Percentiles rank a stretch among this genome's conserved stretches.
These are phyloP conservation scores for Smittia sp. DNA, from an alignment of 2,888 invertebrate species.

Conservation along the genomic window DNA sequence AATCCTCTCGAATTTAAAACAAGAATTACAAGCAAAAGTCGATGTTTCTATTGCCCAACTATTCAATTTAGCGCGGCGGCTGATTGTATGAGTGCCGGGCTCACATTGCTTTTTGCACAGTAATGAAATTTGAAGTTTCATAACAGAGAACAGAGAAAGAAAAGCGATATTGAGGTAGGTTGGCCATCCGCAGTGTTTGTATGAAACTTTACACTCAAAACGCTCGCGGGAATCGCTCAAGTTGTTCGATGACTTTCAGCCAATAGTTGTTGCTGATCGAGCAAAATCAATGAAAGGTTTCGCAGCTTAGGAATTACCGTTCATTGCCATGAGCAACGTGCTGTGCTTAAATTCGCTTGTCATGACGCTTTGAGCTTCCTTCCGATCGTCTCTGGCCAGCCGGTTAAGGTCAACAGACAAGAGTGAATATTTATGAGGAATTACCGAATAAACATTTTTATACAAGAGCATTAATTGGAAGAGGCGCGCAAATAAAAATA, in stretches of 20 bases:
- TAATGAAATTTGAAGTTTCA: neutral
- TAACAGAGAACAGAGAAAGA: neutral
- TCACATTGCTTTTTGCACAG: neutral
- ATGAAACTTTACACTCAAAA: too few relatives aligned
- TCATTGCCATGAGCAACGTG: too few relatives aligned
- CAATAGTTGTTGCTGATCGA: too few relatives aligned
- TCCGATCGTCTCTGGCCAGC: too few relatives aligned
- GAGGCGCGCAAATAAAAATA: constrained; percentile 6
- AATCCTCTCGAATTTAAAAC: constrained; percentile 17
- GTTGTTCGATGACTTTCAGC: too few relatives aligned
- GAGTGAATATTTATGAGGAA: constrained; percentile 12
- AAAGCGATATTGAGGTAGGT: neutral
- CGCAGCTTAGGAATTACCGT: too few relatives aligned
- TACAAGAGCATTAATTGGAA: neutral
- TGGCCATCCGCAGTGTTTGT: too few relatives aligned
- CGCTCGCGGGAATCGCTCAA: too few relatives aligned
- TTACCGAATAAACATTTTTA: neutral
- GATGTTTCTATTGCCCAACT: constrained; percentile 23
- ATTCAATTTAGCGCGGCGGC: constrained; percentile 1
- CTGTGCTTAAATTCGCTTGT: too few relatives aligned
- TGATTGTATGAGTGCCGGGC: neutral
- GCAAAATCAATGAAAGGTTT: too few relatives aligned
- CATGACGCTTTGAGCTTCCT: too few relatives aligned
- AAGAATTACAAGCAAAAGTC: constrained; percentile 20
- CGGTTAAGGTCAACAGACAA: constrained; percentile 2